Conservation (phyloP, 2,797 vertebrate species). For the Carduelis carduelis region DNA sequence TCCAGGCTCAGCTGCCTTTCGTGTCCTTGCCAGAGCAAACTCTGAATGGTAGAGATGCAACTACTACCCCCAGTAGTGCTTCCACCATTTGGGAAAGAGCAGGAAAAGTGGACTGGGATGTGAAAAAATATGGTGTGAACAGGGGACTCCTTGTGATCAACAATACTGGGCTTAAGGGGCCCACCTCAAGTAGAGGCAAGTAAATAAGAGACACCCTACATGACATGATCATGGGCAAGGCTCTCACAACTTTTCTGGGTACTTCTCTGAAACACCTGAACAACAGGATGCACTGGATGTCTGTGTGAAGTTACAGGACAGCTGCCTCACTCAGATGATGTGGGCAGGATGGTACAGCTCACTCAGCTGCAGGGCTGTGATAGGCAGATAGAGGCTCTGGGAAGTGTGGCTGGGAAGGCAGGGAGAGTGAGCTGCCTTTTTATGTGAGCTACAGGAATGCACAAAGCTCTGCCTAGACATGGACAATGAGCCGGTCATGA, state of each 20-base stretch:
- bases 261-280: neutral
- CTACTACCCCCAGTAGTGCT: neutral
- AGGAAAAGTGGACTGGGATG: neutral
- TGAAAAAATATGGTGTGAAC: neutral
- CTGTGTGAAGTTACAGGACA: neutral
- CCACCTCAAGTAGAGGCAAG: fast-evolving
- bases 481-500: neutral
- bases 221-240: neutral
- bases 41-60: neutral
- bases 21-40: neutral
- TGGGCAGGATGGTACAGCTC: neutral
- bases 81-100: neutral
- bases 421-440: neutral
- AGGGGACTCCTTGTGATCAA: neutral
- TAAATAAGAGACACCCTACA: neutral
- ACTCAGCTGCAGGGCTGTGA: neutral
- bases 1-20: neutral
- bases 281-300: neutral
- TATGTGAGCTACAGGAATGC: neutral
- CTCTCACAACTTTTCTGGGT: neutral
- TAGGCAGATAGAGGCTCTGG: neutral
- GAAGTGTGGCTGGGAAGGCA: neutral
- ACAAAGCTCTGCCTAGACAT: neutral
- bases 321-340: neutral
- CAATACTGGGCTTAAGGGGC: neutral